Evolutionary conservation across 2,888 invertebrate genomes (phyloP).

Genomic region (Odontocolon sp.): DNA sequence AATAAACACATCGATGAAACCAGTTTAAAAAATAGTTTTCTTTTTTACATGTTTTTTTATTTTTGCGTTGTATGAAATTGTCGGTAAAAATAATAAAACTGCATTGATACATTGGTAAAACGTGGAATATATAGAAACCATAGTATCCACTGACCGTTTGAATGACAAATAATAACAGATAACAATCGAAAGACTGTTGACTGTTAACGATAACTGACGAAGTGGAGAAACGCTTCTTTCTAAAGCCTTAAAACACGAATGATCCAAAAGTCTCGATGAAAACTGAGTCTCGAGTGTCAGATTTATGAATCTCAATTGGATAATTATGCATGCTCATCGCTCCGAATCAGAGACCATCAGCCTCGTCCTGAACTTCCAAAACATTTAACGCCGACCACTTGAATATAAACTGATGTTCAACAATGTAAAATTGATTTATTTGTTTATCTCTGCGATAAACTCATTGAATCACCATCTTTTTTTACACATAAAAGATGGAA

Average conservation of each 20-base stretch:
- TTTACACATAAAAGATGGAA: too few relatives aligned
- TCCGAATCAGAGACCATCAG: constrained; percentile 70
- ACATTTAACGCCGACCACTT: constrained; percentile 69
- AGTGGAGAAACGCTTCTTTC: constrained; percentile 42
- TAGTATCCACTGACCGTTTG: constrained; percentile 59
- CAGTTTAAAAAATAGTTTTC: too few relatives aligned
- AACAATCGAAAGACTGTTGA: constrained; percentile 52
- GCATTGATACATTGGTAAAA: constrained; percentile 29
- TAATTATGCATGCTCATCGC: constrained; percentile 76
- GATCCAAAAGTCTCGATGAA: constrained; percentile 70
- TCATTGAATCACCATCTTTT: too few relatives aligned
- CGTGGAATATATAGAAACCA: constrained; percentile 44
- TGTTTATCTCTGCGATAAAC: neutral
- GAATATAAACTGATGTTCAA: constrained; percentile 26
- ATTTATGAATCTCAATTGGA: constrained; percentile 80
- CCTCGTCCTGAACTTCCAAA: constrained; percentile 62
- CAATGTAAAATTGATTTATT: constrained; percentile 13
- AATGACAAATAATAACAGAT: constrained; percentile 43
- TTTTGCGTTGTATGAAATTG: too few relatives aligned
- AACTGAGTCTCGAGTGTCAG: constrained; percentile 72
- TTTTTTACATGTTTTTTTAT: too few relatives aligned
- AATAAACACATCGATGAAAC: too few relatives aligned
- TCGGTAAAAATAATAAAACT: neutral
- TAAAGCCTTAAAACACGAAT: constrained; percentile 78
- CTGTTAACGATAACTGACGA: constrained; percentile 29